phyloP scores from a whole-genome alignment of 2,888 invertebrate genomes.

The Eucera pruinosa region DNA sequence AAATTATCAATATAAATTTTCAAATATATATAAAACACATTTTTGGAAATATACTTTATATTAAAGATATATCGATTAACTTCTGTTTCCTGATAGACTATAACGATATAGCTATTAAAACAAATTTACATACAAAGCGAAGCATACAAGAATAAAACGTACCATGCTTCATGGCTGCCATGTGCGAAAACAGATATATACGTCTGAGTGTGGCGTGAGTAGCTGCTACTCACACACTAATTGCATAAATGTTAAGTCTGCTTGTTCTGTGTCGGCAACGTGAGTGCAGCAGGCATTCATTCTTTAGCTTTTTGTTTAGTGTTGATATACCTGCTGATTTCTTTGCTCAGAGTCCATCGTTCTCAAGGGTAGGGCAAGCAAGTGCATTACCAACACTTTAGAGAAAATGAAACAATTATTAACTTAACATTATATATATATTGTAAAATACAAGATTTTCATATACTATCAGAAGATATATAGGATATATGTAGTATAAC shows the following conservation, averaged over 20 bases:
- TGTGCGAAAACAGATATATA: conserved; percentile 83
- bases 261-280: conserved; percentile 80
- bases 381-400: conserved; percentile 82
- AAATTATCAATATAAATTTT: conserved; percentile 1
- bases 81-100: conserved; percentile 23
- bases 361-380: conserved; percentile 80
- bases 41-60: conserved; percentile 5
- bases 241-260: conserved; percentile 81
- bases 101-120: conserved; percentile 24
- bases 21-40: conserved; percentile 11
- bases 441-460: conserved; percentile 37
- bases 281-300: conserved; percentile 82
- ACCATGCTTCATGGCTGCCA: conserved; percentile 86
- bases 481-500: too few species aligned
- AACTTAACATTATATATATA: conserved; percentile 54
- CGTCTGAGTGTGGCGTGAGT: conserved; percentile 77
- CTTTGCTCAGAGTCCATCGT: conserved; percentile 81
- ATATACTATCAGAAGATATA: conserved; percentile 20
- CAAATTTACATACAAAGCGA: conserved; percentile 70
- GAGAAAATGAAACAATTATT: conserved; percentile 72
- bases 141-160: conserved; percentile 80
- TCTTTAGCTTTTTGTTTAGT: conserved; percentile 81
- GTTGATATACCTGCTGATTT: conserved; percentile 78
- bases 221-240: conserved; percentile 80
- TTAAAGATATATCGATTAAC: conserved; percentile 11